Percentiles rank a stretch among this genome's conserved stretches.
Conservation (phyloP, 2,113 vertebrate species). For the Ranitomeya imitator region DNA sequence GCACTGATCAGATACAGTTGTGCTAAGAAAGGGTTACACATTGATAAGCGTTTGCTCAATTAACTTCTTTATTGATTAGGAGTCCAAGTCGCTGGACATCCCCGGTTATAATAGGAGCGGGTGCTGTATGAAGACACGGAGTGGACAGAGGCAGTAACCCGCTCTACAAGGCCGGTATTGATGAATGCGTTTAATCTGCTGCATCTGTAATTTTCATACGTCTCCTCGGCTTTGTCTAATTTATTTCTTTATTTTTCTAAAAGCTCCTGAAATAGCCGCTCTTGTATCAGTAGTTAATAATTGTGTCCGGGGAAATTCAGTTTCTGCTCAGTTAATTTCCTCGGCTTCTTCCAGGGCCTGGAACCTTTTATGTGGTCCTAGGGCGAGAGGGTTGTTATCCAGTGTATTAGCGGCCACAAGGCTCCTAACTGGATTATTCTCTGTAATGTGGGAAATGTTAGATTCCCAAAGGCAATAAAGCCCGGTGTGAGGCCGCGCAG, state of each 20-base stretch:
- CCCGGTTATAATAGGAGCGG: not conserved
- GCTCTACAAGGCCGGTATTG: not conserved
- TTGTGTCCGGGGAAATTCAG: not conserved
- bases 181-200: slow-evolving; percentile 35
- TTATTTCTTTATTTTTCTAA: not conserved
- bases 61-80: slow-evolving; percentile 25
- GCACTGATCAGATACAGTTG: not conserved
- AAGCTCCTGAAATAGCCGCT: not conserved
- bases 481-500: not conserved
- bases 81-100: not conserved
- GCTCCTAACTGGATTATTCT: slow-evolving; percentile 17
- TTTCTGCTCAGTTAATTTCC: not conserved
- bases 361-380: not conserved
- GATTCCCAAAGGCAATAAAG: slow-evolving; percentile 31
- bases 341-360: not conserved
- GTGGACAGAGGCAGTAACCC: not conserved
- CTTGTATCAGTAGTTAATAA: not conserved
- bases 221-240: slow-evolving; percentile 22
- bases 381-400: slow-evolving; percentile 1
- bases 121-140: not conserved
- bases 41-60: slow-evolving; percentile 36
- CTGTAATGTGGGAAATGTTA: slow-evolving; percentile 4
- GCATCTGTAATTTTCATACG: slow-evolving; percentile 1
- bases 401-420: slow-evolving; percentile 10
- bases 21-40: not conserved